These are phyloP conservation scores for Ylistrum balloti DNA, from an alignment of 1,140 invertebrate species.

Conservation along the genomic window DNA sequence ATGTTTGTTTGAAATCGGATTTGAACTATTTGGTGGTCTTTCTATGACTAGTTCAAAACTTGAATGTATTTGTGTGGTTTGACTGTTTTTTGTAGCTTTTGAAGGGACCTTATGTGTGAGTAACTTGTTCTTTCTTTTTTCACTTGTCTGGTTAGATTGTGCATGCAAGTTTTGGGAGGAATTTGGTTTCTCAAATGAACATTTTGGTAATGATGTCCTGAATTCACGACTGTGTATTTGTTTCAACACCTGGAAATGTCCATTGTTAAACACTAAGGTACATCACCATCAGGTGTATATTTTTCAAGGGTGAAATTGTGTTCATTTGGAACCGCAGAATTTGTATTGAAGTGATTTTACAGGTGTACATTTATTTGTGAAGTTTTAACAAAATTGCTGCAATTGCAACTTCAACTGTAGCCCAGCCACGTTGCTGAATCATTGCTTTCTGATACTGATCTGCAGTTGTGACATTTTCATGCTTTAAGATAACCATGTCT, in stretches of 20 bases:
- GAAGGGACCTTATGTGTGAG: no score
- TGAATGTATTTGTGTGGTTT: no score
- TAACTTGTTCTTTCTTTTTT: no score
- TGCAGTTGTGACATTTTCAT: not conserved
- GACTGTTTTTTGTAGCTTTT: no score
- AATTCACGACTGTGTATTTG: not conserved
- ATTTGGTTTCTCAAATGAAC: not conserved
- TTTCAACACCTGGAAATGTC: not conserved
- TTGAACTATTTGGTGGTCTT: no score
- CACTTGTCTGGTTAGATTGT: no score
- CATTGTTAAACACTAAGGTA: not conserved
- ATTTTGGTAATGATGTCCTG: not conserved
- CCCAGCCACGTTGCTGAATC: not conserved
- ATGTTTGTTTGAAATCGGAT: no score
- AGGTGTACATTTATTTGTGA: not conserved
- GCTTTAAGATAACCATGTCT: constrained; percentile 25
- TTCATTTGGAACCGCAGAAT: no score
- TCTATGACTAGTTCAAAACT: no score
- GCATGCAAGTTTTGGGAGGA: no score
- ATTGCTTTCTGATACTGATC: not conserved
- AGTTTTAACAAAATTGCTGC: constrained; percentile 4
- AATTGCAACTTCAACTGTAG: constrained; percentile 45
- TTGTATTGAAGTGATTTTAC: not conserved
- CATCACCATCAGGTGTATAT: not conserved
- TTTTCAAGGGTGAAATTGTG: not conserved